These are phyloP conservation scores for Enteromius argenteus DNA, from an alignment of 2,797 vertebrate genomes.

Conservation along the genomic window DNA sequence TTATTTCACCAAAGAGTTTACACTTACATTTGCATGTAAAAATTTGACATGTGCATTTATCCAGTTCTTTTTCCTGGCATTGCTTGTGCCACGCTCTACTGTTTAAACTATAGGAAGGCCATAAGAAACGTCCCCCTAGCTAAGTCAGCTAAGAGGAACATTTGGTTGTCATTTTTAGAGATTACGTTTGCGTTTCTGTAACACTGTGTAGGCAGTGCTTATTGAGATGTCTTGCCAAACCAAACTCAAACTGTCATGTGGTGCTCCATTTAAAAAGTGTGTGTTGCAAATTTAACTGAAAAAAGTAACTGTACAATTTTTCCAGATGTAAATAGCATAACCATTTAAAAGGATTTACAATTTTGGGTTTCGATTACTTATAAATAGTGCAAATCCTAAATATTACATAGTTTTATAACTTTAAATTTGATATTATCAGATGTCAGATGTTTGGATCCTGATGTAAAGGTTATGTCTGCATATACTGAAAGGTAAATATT, in stretches of 20 bases:
- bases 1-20: neutral
- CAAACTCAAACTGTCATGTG: neutral
- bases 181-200: neutral
- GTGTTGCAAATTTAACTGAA: neutral
- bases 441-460: neutral
- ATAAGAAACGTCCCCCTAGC: neutral
- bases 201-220: constrained; percentile 19
- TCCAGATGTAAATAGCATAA: neutral
- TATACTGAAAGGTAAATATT: neutral
- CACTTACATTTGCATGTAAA: neutral
- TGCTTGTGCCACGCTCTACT: neutral
- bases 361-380: neutral
- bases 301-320: neutral
- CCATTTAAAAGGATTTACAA: neutral
- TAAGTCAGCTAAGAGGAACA: neutral
- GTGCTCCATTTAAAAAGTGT: neutral
- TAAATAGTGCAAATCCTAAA: neutral
- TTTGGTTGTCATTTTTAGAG: constrained; percentile 12
- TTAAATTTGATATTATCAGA: neutral
- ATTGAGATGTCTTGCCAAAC: neutral
- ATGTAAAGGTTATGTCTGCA: neutral
- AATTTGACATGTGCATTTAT: neutral
- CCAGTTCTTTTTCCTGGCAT: neutral
- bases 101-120: neutral
- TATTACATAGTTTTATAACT: neutral